A percentile compares a stretch with the other conserved stretches of the same genome.
phyloP scores from a whole-genome alignment of 1,140 invertebrate genomes.

The Drosophila kurseongensis region DNA sequence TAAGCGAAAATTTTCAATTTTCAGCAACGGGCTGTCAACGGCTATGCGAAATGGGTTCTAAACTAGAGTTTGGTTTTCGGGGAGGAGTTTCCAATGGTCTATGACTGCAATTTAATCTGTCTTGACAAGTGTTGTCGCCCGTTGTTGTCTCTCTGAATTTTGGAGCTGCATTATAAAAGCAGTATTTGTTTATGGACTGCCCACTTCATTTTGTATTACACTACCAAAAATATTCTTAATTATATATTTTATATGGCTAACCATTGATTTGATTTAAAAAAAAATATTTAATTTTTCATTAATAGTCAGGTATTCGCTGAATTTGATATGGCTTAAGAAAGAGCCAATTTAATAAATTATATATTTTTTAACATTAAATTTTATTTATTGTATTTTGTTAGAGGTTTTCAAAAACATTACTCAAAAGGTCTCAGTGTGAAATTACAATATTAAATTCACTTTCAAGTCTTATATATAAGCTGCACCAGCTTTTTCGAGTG shows the following conservation, averaged over 20 bases:
- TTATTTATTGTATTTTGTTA: no score
- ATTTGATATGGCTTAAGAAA: no score
- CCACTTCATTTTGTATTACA: background rate
- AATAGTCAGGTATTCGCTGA: no score
- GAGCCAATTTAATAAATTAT: no score
- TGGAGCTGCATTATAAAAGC: background rate
- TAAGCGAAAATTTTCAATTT: constrained; percentile 21
- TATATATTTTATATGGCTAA: no score
- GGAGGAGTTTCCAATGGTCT: background rate
- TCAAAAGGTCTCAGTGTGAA: no score
- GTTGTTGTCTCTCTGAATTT: constrained; percentile 23
- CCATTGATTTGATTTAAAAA: no score
- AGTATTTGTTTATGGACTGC: constrained; percentile 5
- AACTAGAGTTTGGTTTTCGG: background rate
- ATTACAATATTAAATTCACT: no score
- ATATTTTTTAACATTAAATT: no score
- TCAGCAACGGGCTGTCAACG: constrained; percentile 34
- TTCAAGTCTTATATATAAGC: no score
- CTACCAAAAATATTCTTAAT: background rate
- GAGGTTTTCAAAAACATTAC: no score
- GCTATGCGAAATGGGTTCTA: constrained; percentile 1
- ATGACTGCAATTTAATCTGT: constrained; percentile 67
- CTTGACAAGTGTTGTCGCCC: constrained; percentile 55
- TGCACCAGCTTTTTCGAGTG: background rate
- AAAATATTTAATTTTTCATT: no score